Conservation (phyloP, 2,113 vertebrate genomes). For the Sakesphorus luctuosus region DNA sequence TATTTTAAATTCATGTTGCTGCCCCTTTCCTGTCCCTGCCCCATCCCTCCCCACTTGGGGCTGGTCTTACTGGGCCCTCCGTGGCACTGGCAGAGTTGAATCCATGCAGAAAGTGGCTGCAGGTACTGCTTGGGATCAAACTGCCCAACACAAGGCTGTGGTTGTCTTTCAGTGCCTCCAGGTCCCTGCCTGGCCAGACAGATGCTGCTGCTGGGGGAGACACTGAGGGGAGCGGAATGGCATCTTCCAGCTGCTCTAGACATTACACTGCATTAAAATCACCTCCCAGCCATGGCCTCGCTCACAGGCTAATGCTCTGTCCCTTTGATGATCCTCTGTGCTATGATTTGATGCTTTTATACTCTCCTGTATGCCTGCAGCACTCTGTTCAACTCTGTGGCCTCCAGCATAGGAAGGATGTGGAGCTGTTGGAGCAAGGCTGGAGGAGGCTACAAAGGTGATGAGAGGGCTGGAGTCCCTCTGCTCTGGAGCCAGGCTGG, state of each 20-base stretch:
- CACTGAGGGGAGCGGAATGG: too few species aligned
- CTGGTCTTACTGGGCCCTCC: background rate
- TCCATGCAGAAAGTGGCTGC: background rate
- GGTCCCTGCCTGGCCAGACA: background rate
- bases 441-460: background rate
- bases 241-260: background rate
- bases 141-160: rapidly evolving
- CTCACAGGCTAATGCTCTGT: background rate
- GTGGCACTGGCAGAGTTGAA: background rate
- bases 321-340: background rate
- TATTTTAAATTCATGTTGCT: background rate
- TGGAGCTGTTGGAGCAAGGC: background rate
- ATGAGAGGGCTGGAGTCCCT: background rate
- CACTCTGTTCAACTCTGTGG: background rate
- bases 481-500: background rate
- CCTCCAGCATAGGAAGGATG: background rate
- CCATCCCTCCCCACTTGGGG: background rate
- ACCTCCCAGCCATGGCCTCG: background rate
- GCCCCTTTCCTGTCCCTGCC: rapidly evolving
- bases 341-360: background rate
- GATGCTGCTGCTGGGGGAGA: background rate
- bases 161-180: background rate
- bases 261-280: background rate
- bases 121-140: rapidly evolving
- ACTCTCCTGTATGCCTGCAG: background rate